Conservation (phyloP, 1,140 invertebrate species). For the Arctopsyche grandis region DNA sequence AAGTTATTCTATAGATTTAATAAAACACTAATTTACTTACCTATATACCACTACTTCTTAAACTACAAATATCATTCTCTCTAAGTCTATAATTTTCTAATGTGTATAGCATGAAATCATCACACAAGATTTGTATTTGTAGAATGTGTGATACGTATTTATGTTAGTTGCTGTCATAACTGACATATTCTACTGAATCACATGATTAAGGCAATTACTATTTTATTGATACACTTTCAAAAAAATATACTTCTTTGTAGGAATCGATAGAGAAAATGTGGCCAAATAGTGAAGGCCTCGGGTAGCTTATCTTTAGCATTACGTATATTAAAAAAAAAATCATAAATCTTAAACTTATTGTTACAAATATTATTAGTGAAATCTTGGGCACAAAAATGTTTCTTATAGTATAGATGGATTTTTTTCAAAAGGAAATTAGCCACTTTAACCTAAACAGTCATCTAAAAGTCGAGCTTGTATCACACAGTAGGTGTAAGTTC, state of each 20-base stretch:
- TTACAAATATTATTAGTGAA: slow-evolving; percentile 47
- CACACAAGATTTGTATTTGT: not conserved
- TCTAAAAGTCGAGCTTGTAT: slow-evolving; percentile 16
- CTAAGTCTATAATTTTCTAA: not conserved
- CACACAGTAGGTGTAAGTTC: slow-evolving; percentile 14
- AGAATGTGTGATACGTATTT: too few species aligned
- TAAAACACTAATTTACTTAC: too few species aligned
- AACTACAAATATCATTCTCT: too few species aligned
- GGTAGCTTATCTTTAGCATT: slow-evolving; percentile 9
- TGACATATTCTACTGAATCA: too few species aligned
- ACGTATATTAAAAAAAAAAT: slow-evolving; percentile 6
- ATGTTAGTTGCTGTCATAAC: not conserved
- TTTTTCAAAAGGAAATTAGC: slow-evolving; percentile 33
- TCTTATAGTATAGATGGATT: slow-evolving; percentile 35
- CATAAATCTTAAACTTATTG: slow-evolving; percentile 41
- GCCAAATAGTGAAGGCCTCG: slow-evolving; percentile 32
- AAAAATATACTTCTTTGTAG: slow-evolving; percentile 22
- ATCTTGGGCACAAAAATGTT: slow-evolving; percentile 45
- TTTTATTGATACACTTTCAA: slow-evolving; percentile 24
- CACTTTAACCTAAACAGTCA: slow-evolving; percentile 1
- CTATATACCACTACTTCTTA: too few species aligned
- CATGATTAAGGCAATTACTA: not conserved
- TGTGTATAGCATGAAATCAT: not conserved
- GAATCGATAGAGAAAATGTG: slow-evolving; percentile 31
- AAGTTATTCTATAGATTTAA: too few species aligned